Percentiles rank a stretch among this genome's conserved stretches.
These are phyloP conservation scores for Felis catus DNA, from an alignment of 2,113 vertebrate genomes.

Conservation along the genomic window DNA sequence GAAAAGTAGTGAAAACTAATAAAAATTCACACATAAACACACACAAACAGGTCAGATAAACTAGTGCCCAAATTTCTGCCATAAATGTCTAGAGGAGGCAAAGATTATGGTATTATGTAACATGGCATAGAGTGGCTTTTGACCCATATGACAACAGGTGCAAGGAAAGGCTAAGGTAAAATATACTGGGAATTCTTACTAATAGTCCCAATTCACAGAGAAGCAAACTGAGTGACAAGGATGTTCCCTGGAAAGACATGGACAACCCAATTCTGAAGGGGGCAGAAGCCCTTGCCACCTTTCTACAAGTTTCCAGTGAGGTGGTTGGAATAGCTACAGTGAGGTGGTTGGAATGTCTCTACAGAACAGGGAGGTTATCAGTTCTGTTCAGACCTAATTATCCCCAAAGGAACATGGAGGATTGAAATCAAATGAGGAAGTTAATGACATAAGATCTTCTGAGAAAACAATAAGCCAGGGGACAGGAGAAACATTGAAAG, in stretches of 20 bases:
- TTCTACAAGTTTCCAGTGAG: neutral
- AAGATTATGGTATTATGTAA: neutral
- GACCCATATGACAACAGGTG: neutral
- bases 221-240: neutral
- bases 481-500: neutral
- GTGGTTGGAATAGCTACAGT: fast-evolving
- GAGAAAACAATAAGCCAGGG: neutral
- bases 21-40: neutral
- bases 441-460: neutral
- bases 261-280: neutral
- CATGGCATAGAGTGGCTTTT: neutral
- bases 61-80: neutral
- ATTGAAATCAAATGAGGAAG: neutral
- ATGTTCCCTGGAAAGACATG: neutral
- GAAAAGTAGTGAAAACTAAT: neutral
- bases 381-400: neutral
- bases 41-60: neutral
- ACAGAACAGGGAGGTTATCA: neutral
- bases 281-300: neutral
- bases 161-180: neutral
- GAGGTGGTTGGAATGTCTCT: neutral
- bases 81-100: neutral
- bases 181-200: neutral
- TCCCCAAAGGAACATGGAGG: neutral
- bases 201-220: neutral